Evolutionary conservation across 23 tunicate genomes (phyloP).

Genomic region (Trididemnum nubilum): DNA sequence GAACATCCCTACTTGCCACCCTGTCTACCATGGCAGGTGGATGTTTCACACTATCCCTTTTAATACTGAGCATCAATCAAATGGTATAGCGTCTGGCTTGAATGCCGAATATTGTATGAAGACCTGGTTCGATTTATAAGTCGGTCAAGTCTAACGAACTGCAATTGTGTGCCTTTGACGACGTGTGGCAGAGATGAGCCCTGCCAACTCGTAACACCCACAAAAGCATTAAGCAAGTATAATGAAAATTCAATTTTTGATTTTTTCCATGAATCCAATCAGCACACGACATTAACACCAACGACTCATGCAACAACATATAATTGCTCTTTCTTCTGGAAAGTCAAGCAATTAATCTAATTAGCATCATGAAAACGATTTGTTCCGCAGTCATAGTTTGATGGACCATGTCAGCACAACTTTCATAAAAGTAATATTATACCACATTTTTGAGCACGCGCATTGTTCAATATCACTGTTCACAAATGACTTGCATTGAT

Average conservation of each 20-base stretch:
- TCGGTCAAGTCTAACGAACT: neutral
- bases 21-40: neutral
- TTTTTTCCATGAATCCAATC: neutral
- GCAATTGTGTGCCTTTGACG: neutral
- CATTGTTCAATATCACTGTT: neutral
- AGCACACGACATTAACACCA: neutral
- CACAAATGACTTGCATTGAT: neutral
- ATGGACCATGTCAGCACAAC: neutral
- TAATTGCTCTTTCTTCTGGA: neutral
- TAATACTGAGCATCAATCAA: neutral
- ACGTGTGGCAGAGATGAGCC: neutral
- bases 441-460: neutral
- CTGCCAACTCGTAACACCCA: neutral
- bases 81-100: too few species aligned
- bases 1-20: too few species aligned
- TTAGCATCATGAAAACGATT: neutral
- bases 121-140: neutral
- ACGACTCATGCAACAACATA: neutral
- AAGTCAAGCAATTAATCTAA: neutral
- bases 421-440: neutral
- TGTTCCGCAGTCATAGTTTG: neutral
- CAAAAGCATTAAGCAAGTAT: neutral
- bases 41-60: neutral
- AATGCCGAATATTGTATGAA: too few species aligned
- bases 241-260: neutral